phyloP scores from a whole-genome alignment of 2,888 invertebrate species.

The Shargacucullia verbasci region DNA sequence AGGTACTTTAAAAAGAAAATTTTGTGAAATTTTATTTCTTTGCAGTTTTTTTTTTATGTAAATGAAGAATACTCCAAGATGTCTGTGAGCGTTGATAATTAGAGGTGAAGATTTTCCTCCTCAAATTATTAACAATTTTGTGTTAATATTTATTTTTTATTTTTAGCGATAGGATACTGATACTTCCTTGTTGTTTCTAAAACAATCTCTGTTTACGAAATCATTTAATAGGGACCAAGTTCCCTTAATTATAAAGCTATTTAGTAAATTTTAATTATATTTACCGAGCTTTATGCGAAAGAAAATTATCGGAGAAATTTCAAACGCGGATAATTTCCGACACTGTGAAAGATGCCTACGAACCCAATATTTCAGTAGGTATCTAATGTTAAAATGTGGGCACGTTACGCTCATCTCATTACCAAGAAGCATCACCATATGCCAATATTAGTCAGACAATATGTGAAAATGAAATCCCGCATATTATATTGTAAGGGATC shows the following conservation, averaged over 20 bases:
- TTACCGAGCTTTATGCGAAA: constrained; percentile 12
- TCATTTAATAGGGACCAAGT: constrained; percentile 14
- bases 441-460: constrained; percentile 68
- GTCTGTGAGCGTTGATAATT: constrained; percentile 33
- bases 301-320: constrained; percentile 15
- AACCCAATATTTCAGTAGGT: constrained; percentile 6
- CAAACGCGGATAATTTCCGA: neutral
- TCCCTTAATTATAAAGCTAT: constrained; percentile 34
- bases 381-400: constrained; percentile 14
- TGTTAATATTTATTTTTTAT: constrained; percentile 5
- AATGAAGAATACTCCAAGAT: constrained; percentile 28
- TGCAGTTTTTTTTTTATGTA: constrained; percentile 23
- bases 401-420: constrained; percentile 39
- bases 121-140: constrained; percentile 29
- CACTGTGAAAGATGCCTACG: neutral
- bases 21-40: constrained; percentile 16
- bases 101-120: constrained; percentile 27
- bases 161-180: constrained; percentile 2
- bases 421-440: constrained; percentile 54
- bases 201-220: constrained; percentile 33
- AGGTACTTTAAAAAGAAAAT: constrained; percentile 9
- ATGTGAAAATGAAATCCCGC: constrained; percentile 80
- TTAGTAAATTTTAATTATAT: constrained; percentile 28
- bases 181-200: constrained; percentile 22
- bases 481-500: constrained; percentile 81